Conservation (phyloP, 2,888 invertebrate genomes). For the Odontocolon sp. region DNA sequence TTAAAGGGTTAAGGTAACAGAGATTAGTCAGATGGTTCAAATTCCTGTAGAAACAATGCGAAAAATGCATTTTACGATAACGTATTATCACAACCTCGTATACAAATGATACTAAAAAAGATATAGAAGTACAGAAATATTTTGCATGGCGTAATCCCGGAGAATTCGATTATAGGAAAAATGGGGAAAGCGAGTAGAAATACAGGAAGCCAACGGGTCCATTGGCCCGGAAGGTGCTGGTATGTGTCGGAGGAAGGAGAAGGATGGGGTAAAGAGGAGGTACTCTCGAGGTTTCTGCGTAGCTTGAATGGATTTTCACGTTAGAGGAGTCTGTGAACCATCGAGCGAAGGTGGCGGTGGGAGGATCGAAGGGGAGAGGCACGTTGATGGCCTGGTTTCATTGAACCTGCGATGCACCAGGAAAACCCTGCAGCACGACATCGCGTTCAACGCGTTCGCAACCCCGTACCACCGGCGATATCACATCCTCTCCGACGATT, state of each 20-base stretch:
- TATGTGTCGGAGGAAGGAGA: background rate
- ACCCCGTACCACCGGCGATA: background rate
- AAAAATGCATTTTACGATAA: too few species aligned
- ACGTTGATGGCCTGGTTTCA: conserved; percentile 64
- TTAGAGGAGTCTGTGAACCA: conserved; percentile 33
- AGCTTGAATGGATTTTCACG: conserved; percentile 49
- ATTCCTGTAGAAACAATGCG: too few species aligned
- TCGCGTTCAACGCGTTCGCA: conserved; percentile 25
- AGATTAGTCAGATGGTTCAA: too few species aligned
- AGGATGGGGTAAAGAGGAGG: conserved; percentile 31
- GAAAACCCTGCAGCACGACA: conserved; percentile 50
- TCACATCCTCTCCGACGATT: background rate
- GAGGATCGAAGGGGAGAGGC: background rate
- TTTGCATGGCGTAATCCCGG: background rate
- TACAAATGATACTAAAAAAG: too few species aligned
- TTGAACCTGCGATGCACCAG: conserved; percentile 63
- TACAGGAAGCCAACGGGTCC: background rate
- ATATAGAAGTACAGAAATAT: conserved; percentile 23
- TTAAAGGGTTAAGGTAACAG: too few species aligned
- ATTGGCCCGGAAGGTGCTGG: conserved; percentile 6
- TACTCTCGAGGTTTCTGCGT: conserved; percentile 22
- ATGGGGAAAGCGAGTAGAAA: background rate
- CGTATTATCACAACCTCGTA: too few species aligned
- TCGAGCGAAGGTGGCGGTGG: conserved; percentile 20
- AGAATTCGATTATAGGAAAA: conserved; percentile 21